These are phyloP conservation scores for Lasioglossum pauxillum DNA, from an alignment of 2,888 invertebrate genomes.

Conservation along the genomic window DNA sequence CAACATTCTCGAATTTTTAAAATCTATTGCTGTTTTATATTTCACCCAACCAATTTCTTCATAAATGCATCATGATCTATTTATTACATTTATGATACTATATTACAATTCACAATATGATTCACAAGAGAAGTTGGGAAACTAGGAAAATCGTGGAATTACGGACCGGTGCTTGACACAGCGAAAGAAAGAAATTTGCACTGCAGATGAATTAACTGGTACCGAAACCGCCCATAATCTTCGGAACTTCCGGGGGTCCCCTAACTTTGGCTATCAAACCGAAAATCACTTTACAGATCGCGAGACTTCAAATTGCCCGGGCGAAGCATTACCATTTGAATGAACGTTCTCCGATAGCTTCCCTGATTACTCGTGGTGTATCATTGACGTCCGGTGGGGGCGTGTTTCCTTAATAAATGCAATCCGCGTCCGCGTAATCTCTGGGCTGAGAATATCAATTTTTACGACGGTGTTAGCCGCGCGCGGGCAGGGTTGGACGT, in stretches of 20 bases:
- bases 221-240: background rate
- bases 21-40: too few relatives aligned
- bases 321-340: background rate
- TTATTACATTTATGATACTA: too few relatives aligned
- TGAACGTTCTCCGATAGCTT: background rate
- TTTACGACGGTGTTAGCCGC: constrained; percentile 19
- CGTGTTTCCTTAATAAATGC: constrained; percentile 16
- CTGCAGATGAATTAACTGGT: background rate
- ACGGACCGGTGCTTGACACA: background rate
- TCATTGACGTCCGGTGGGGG: background rate
- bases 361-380: background rate
- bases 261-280: background rate
- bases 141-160: background rate
- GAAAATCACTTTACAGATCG: background rate
- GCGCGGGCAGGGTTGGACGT: background rate
- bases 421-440: constrained; percentile 5
- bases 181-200: background rate
- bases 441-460: constrained; percentile 34
- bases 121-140: background rate
- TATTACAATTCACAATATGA: background rate
- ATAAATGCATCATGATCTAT: too few relatives aligned
- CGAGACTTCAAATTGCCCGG: background rate
- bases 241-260: background rate
- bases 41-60: too few relatives aligned
- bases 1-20: too few relatives aligned